Evolutionary conservation across 1,140 invertebrate species (phyloP).

Genomic region (Cecropterus lyciades): DNA sequence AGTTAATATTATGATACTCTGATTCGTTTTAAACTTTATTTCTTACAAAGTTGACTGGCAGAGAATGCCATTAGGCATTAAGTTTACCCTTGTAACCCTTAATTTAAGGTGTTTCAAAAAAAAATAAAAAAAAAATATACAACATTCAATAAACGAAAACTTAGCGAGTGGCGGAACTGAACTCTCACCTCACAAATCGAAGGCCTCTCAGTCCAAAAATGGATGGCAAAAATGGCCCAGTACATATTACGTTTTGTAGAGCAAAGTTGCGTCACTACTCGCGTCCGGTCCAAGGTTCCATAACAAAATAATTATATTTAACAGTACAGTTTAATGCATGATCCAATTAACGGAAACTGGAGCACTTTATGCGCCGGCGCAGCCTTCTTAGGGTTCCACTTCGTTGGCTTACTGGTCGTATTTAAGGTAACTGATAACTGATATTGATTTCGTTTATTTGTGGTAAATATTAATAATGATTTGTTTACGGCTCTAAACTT

Average conservation of each 20-base stretch:
- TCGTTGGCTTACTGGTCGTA: not conserved
- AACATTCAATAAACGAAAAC: not conserved
- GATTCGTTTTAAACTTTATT: no score
- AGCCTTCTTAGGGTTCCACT: conserved; percentile 30
- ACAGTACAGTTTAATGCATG: conserved; percentile 51
- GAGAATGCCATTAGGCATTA: no score
- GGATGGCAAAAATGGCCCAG: conserved; percentile 59
- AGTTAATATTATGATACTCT: no score
- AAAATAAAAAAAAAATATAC: not conserved
- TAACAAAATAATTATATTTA: conserved; percentile 53
- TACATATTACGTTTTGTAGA: conserved; percentile 55
- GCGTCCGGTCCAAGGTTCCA: conserved; percentile 44
- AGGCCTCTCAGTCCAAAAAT: conserved; percentile 71
- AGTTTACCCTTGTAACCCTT: no score
- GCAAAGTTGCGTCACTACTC: conserved; percentile 60
- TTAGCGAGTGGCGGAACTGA: conserved; percentile 70
- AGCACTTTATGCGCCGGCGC: conserved; percentile 44
- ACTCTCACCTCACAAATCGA: conserved; percentile 48
- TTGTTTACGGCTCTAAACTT: no score
- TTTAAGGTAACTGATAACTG: no score
- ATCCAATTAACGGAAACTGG: conserved; percentile 63
- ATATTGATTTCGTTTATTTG: no score
- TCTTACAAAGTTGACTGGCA: no score
- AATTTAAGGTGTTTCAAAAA: no score
- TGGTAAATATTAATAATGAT: no score